Percentiles rank a stretch among this genome's conserved stretches.
phyloP scores from a whole-genome alignment of 2,888 invertebrate genomes.

The Rotaria sp. region DNA sequence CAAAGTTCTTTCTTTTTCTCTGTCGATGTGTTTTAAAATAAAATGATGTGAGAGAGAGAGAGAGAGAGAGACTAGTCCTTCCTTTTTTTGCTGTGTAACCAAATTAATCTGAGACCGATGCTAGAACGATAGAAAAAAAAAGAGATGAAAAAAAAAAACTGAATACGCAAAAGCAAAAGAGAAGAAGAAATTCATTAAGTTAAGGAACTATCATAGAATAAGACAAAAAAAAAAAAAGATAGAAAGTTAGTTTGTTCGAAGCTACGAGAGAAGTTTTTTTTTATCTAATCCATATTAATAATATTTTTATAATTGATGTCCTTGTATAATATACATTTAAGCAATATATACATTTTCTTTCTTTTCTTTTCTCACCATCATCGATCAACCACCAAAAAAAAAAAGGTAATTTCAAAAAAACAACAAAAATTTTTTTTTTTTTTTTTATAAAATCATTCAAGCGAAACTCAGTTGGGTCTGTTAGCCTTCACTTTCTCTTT shows the following conservation, averaged over 20 bases:
- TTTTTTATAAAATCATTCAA: neutral
- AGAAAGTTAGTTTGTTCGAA: neutral
- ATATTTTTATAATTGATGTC: no score
- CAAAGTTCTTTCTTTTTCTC: neutral
- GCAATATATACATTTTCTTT: no score
- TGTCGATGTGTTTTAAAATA: neutral
- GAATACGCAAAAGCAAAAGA: neutral
- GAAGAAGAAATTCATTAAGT: conserved; percentile 11
- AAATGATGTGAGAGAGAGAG: neutral
- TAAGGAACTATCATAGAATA: neutral
- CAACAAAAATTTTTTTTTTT: neutral
- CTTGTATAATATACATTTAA: no score
- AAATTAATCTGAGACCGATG: conserved; percentile 18
- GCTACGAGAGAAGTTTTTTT: neutral
- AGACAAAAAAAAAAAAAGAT: neutral
- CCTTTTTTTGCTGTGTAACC: neutral
- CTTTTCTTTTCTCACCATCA: no score
- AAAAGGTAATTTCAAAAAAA: no score
- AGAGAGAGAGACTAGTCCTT: neutral
- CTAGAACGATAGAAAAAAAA: neutral
- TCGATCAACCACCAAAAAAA: no score
- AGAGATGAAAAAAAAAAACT: neutral
- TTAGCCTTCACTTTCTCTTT: neutral
- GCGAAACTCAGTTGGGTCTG: neutral
- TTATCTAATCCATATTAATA: no score